phyloP scores from a whole-genome alignment of 2,797 vertebrate genomes.

The Petrocephalus schoutedeni region DNA sequence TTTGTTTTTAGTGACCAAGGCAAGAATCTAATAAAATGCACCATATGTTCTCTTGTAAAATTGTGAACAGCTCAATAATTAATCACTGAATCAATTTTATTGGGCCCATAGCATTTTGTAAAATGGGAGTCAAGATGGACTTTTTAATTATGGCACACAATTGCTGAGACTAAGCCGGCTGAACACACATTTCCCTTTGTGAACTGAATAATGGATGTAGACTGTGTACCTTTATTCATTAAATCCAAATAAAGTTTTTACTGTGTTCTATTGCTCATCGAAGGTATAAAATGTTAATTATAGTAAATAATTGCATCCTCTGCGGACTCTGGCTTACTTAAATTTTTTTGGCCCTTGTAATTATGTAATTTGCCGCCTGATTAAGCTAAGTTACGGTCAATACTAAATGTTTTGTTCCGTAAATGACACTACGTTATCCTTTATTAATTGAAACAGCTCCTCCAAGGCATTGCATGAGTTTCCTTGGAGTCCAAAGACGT shows the following conservation, averaged over 20 bases:
- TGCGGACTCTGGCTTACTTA: neutral
- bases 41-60: conserved; percentile 51
- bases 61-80: conserved; percentile 51
- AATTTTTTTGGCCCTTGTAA: neutral
- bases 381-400: neutral
- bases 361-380: neutral
- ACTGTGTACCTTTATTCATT: neutral
- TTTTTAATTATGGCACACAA: conserved; percentile 34
- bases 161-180: conserved; percentile 26
- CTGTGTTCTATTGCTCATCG: neutral
- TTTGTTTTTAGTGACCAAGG: conserved; percentile 46
- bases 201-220: conserved; percentile 1
- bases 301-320: neutral
- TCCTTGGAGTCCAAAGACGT: neutral
- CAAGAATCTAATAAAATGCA: conserved; percentile 45
- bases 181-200: conserved; percentile 18
- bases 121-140: conserved; percentile 28
- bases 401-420: neutral
- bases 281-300: neutral
- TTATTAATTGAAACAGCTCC: neutral
- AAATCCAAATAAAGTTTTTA: neutral
- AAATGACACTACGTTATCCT: neutral
- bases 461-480: neutral
- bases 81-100: conserved; percentile 56
- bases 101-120: conserved; percentile 49